Base-by-base conservation (phyloP, 2,888 invertebrate species). In the Sminthurides aquaticus region DNA sequence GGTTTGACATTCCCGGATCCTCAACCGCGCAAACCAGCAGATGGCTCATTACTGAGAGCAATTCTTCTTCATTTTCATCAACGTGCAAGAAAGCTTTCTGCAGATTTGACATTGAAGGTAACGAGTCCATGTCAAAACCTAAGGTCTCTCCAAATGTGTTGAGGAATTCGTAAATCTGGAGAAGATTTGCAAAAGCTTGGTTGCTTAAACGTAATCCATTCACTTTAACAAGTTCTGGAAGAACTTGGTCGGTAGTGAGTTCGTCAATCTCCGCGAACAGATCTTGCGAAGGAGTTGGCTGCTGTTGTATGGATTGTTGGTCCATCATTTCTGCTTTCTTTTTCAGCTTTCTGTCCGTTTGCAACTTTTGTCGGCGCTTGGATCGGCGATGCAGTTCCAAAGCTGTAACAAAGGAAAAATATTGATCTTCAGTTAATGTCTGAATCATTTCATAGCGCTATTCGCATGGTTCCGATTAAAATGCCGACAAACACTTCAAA, bases 121-220 rank as follows among this genome's bases (percentile, higher is more conserved):
- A 79, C 2, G 88, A 86, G 64, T 91, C 91, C 86, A 89, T 87
- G 76, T 93, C 91, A 76, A 97, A 93, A 62, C 94, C 95, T 1
- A 98, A 82, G 0, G 93, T 92, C 79, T 92, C 59, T 5, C 92
- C 93, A 77, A 98, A 98, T 81, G 95, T 97, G 76, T 95, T 90
- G 72, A 97, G 82, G 78, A 98, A 98, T 81, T 98, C 97, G 77
- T 90, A 90, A n/a, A 93, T 89, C 88, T 97, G 96, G 25, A 98
- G 82, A 54, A 90, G 83, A 79, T 97, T 91, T 0, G 91, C 89
- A 82, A 95, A 91, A 0, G 95, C 94, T 77, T 90, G 87, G 0
- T 93, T 94, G 0, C 90, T 84, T 60, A 98, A 80, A 76, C 86
- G 86, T 63, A 91, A 81, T 1, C 90, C 90, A 0, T 88, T 86